Evolutionary conservation across 2,113 vertebrate species (phyloP).

Genomic region (Phaetusa simplex): DNA sequence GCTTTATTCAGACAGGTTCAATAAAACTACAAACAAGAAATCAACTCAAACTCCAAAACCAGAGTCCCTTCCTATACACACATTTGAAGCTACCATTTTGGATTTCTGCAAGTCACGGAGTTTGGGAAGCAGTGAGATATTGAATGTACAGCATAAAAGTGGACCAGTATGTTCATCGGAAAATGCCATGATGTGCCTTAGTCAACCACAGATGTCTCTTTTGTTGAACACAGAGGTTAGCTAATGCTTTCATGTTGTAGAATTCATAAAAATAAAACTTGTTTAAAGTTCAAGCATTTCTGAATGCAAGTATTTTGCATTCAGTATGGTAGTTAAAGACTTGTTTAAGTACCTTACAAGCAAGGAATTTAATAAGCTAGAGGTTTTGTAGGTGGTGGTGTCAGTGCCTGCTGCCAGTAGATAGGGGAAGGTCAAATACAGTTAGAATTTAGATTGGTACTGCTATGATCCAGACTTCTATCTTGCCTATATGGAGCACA

Average conservation of each 20-base stretch:
- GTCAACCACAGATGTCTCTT: not conserved
- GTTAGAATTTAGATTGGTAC: not conserved
- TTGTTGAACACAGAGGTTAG: conserved; percentile 32
- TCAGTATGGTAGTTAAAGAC: not conserved
- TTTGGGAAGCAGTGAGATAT: not conserved
- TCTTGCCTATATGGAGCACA: not conserved
- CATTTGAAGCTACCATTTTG: conserved; percentile 59
- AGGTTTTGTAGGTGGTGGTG: not conserved
- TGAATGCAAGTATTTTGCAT: not conserved
- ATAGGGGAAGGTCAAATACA: not conserved
- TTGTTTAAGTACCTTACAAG: not conserved
- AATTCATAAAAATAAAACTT: not conserved
- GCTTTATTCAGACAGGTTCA: conserved; percentile 60
- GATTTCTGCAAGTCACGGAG: conserved; percentile 68
- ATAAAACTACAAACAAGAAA: conserved; percentile 57
- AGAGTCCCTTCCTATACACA: conserved; percentile 15
- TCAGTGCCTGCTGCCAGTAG: not conserved
- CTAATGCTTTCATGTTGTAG: not conserved
- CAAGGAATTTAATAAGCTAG: not conserved
- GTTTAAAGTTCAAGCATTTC: not conserved
- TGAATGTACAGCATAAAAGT: conserved; percentile 7
- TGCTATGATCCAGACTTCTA: not conserved
- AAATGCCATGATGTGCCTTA: not conserved
- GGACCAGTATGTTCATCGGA: not conserved
- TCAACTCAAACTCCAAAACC: conserved; percentile 38